Base-by-base conservation (phyloP, 2,888 invertebrate genomes). In the Drosophila kambysellisi region DNA sequence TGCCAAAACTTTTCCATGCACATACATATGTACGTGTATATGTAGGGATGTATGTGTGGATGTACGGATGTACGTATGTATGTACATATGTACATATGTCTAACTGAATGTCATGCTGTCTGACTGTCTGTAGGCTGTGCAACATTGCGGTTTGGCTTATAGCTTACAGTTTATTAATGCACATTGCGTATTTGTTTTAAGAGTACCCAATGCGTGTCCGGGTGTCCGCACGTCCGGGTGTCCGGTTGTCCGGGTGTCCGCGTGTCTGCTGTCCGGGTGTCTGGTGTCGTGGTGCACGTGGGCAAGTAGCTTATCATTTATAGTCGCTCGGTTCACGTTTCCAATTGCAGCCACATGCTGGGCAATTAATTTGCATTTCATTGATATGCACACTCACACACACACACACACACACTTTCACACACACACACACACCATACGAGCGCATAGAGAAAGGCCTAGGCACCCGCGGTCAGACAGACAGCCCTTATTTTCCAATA, bases 351-450 rank as follows among this genome's bases (percentile, higher is more conserved):
- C 70, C 82, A 79, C 73, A 81, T 84, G 76, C 69, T 72, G 74
- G 90, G 85, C 85, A 88, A 85, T 85, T 85, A 85, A 85, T 85
- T 85, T 85, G 89, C 85, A 85, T 85, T 88, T 85, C 89, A 85
- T 89, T 85, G 90, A 85, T 85, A 85, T 85, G 85, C 85, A 74
- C 65, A 80, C 76, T 64, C 76, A 56, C 61, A 50, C 41, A 53
- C 37, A 53, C 50, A 39, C 33, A 46, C 48, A 41, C 53, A 63
- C 50, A 58, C 20, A 41, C 20, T 39, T 39, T 41, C 20, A 50
- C 39, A 61, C 9, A 63, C 50, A 60, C 29, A 46, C 11, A 48
- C 48, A 46, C n/a, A n/a, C n/a, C n/a, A n/a, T n/a, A n/a, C 17
- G 50, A 32, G 51, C 7, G 20, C 50, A 62, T 35, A 54, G 33